Conservation (phyloP, 2,797 vertebrate genomes). For the Sciaenops ocellatus region DNA sequence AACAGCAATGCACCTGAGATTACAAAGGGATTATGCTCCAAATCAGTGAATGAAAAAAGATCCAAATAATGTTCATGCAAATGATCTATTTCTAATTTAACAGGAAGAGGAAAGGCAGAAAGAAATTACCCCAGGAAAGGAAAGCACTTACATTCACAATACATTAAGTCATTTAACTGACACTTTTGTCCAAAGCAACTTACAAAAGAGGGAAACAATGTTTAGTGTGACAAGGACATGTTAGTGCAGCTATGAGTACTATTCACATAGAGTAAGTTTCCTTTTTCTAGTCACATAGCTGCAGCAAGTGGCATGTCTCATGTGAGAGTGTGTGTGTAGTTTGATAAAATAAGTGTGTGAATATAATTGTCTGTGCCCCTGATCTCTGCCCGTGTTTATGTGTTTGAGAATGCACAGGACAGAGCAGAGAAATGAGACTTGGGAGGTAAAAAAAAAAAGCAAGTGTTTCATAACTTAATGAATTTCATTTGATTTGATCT, state of each 20-base stretch:
- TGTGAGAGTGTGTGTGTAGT: background rate
- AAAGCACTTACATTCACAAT: background rate
- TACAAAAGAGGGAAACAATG: too few species aligned
- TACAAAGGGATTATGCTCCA: background rate
- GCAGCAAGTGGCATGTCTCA: background rate
- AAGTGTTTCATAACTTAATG: slow-evolving; percentile 75
- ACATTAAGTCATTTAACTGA: too few species aligned
- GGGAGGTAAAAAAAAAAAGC: slow-evolving; percentile 60
- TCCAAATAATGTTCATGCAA: slow-evolving; percentile 13
- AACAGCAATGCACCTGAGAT: background rate
- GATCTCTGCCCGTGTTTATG: slow-evolving; percentile 12
- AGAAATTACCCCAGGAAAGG: background rate
- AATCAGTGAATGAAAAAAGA: slow-evolving; percentile 28
- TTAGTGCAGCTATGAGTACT: too few species aligned
- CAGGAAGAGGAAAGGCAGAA: background rate
- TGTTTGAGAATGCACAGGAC: slow-evolving; percentile 37
- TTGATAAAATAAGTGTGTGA: background rate
- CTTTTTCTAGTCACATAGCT: background rate
- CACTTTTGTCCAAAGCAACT: too few species aligned
- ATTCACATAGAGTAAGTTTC: too few species aligned
- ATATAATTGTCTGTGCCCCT: slow-evolving; percentile 9
- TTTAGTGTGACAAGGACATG: too few species aligned
- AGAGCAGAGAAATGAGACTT: slow-evolving; percentile 56
- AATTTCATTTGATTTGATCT: slow-evolving; percentile 72
- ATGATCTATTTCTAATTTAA: slow-evolving; percentile 6